Evolutionary conservation across 2,797 vertebrate species (phyloP), one percentile per base, ranked within the genome.

Genomic region (Meriones psammophilus): DNA sequence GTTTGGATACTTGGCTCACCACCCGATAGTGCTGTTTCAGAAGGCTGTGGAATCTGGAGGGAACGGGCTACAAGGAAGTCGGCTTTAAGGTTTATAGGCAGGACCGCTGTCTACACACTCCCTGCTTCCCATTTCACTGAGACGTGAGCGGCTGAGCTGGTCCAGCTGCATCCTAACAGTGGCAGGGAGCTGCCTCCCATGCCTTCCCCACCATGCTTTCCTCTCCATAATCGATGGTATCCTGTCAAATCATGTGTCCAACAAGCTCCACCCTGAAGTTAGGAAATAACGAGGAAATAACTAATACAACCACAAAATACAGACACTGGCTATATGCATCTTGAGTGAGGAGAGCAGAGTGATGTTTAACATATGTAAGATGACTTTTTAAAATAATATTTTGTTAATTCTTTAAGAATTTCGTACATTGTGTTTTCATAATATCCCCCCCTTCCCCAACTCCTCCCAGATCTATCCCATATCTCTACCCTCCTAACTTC

Each of bases 291-390:
- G 18, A 54, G 33, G 69, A 54, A 56, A 50, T 56, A 71, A n/a
- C 64, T 58, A 24, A 36, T 54, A 54, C 20, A 56, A 28, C 64
- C 69, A 46, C 64, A 86, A 87, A 83, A n/a, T 8, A 88, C 14
- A 88, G 68, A 14, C 50, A 88, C 85, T 36, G 2, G 0, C 8
- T 22, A 66, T 2, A 14, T 6, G 12, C 10, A 24, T 80, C 60
- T 39, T 62, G 24, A 24, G 8, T 8, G 30, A 85, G 60, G n/a
- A 89, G 50, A 83, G 56, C 54, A 66, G 68, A 77, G 26, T 42
- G 76, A 71, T 81, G 42, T 88, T 93, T 94, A 81, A 80, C 33
- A 86, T 69, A 18, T 60, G 20, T 66, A 79, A 89, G 28, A 36
- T 66, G 7, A n/a, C 28, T 74, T 50, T 83, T 50, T 26, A 8